A percentile compares a stretch with the other conserved stretches of the same genome.
Evolutionary conservation across 2,113 vertebrate genomes (phyloP).

Genomic region (Colaptes auratus): DNA sequence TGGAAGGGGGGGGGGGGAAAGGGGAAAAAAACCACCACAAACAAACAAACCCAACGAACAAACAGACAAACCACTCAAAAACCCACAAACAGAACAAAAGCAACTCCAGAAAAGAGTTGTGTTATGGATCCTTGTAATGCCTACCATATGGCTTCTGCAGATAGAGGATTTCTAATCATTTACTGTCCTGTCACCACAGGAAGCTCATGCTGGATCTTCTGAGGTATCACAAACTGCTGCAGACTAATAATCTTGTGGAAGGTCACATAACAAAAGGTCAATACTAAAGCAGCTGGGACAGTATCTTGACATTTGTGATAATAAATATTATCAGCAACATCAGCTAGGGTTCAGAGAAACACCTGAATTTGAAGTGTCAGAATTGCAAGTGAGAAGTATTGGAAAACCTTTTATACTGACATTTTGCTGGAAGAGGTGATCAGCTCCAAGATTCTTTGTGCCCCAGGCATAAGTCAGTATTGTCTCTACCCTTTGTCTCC

Average conservation of each 20-base stretch:
- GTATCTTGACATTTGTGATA: slow-evolving; percentile 26
- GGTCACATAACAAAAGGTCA: not conserved
- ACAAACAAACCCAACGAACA: too few relatives aligned
- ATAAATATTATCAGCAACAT: slow-evolving; percentile 19
- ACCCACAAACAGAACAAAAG: not conserved
- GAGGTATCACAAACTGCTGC: slow-evolving; percentile 19
- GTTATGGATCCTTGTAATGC: not conserved
- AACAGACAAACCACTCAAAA: too few relatives aligned
- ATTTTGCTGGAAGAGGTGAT: slow-evolving; percentile 3
- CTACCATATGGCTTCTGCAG: slow-evolving; percentile 36
- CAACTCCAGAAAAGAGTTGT: not conserved
- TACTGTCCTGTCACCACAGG: slow-evolving; percentile 19
- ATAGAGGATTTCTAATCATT: slow-evolving; percentile 49
- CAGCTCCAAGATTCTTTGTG: slow-evolving; percentile 4
- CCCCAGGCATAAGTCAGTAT: not conserved
- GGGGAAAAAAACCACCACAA: too few relatives aligned
- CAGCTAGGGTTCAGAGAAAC: slow-evolving; percentile 31
- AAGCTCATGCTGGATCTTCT: slow-evolving; percentile 24
- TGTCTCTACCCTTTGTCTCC: not conserved
- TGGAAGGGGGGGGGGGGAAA: too few relatives aligned
- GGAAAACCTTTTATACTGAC: slow-evolving; percentile 43
- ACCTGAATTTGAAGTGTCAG: slow-evolving; percentile 44
- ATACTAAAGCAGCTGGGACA: not conserved
- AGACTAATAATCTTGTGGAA: slow-evolving; percentile 29
- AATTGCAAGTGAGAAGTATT: slow-evolving; percentile 17